These are phyloP conservation scores for Solenopsis fugax DNA, from an alignment of 1,140 invertebrate genomes.

Conservation along the genomic window DNA sequence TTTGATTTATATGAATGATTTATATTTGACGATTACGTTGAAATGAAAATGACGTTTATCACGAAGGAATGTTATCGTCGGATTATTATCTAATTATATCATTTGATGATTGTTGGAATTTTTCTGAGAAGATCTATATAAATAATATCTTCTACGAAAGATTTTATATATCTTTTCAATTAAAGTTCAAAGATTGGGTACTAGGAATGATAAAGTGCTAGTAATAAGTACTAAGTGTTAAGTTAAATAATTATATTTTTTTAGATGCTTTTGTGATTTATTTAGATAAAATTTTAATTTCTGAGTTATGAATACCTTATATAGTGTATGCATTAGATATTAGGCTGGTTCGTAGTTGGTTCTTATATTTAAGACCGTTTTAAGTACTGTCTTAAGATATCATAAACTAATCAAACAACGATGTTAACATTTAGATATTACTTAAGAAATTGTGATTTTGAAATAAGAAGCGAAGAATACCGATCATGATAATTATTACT, in stretches of 20 bases:
- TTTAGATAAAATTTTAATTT: background rate
- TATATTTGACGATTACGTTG: background rate
- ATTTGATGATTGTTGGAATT: background rate
- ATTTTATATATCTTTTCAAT: background rate
- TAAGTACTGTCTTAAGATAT: no score
- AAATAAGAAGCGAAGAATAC: no score
- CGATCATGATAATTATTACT: background rate
- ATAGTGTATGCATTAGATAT: no score
- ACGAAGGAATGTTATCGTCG: background rate
- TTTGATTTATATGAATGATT: conserved; percentile 16
- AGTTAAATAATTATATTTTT: background rate
- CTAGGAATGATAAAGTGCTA: background rate
- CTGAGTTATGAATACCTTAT: background rate
- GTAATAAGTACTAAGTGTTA: background rate
- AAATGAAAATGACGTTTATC: background rate
- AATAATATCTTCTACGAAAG: background rate
- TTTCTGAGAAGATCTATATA: background rate
- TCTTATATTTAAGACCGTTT: no score
- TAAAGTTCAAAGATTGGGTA: background rate
- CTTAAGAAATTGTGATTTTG: no score
- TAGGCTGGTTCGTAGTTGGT: no score
- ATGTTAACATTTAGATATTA: no score
- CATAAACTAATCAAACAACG: no score
- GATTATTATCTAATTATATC: background rate
- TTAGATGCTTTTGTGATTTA: background rate